Base-by-base conservation (phyloP, 2,113 vertebrate genomes). In the Oreotrochilus melanogaster region DNA sequence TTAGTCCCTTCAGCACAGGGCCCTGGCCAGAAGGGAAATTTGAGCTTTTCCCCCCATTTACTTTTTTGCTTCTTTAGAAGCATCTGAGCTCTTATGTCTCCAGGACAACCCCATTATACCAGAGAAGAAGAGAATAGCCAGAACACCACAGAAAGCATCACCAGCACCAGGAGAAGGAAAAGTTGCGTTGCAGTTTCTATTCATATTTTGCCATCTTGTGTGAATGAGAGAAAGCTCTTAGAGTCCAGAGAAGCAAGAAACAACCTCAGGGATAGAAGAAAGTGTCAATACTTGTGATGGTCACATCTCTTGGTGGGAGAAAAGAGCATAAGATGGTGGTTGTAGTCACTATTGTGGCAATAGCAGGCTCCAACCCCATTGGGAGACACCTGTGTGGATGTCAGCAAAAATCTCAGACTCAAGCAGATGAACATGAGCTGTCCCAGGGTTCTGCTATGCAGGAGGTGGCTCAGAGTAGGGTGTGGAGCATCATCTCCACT, bases 121-220 rank as follows among this genome's bases (percentile, higher is more conserved):
- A 71, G 45, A 72, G 39, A 42, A 95, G 79, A 51, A 79, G 27
- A 35, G 47, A 82, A 86, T 12, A 78, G 64, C 42, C 85, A 92
- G 71, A 80, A 76, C 62, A 58, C 43, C 19, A 2, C 71, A 76
- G 78, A 91, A 90, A 83, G 48, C 56, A 58, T 82, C 74, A 80
- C 17, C 75, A 67, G 72, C 89, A 92, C 86, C 82, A 5, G 7
- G 85, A 84, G 75, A 90, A 92, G 54, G 75, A 96, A 93, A 88
- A 19, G 60, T 86, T 83, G 39, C 1, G 3, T 48, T 78, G 50
- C 6, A 53, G 14, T 93, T 94, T 94, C 89, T 43, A 3, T 67
- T 95, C 31, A 17, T 66, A 54, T 66, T 35, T 72, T 21, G 65
- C 60, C 15, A 79, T 60, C 24, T 13, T 43, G 42, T 43, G 42